Conservation (phyloP, 2,888 invertebrate species). For the Epiblema foenella region DNA sequence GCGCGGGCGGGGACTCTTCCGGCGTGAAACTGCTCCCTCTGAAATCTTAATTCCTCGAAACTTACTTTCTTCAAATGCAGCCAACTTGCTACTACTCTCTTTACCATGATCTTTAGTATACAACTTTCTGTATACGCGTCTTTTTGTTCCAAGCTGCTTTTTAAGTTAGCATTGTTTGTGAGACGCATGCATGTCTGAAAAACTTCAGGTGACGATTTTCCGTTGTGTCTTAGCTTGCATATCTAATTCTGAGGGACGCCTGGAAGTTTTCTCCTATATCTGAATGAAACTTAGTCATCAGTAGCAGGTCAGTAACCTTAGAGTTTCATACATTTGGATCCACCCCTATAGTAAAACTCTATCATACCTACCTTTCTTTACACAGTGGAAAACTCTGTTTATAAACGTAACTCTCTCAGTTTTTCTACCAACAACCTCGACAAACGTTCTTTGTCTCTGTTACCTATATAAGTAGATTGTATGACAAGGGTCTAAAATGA, state of each 20-base stretch:
- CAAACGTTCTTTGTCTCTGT: too few relatives aligned
- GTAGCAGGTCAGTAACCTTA: too few relatives aligned
- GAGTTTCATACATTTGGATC: too few relatives aligned
- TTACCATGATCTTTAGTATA: slow-evolving; percentile 30
- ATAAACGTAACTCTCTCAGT: too few relatives aligned
- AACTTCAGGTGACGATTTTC: slow-evolving; percentile 19
- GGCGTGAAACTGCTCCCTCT: slow-evolving; percentile 68
- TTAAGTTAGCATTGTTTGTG: slow-evolving; percentile 28
- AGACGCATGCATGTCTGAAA: slow-evolving; percentile 24
- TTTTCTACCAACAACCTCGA: too few relatives aligned
- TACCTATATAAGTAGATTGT: too few relatives aligned
- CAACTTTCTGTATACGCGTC: slow-evolving; percentile 16
- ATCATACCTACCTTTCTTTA: too few relatives aligned
- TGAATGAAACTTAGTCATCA: neutral
- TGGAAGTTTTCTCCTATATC: neutral
- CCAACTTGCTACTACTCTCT: slow-evolving; percentile 42
- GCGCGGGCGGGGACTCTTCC: slow-evolving; percentile 63
- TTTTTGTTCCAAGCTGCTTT: slow-evolving; percentile 39
- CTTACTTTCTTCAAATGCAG: slow-evolving; percentile 57
- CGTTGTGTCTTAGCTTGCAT: slow-evolving; percentile 12
- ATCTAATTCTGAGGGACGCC: neutral
- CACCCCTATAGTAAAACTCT: too few relatives aligned
- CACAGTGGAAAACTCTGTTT: too few relatives aligned
- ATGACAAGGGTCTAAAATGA: too few relatives aligned
- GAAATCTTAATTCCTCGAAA: slow-evolving; percentile 70